Percentiles rank a stretch among this genome's conserved stretches.
These are phyloP conservation scores for Rhynchophorus ferrugineus DNA, from an alignment of 1,140 invertebrate species.

Conservation along the genomic window DNA sequence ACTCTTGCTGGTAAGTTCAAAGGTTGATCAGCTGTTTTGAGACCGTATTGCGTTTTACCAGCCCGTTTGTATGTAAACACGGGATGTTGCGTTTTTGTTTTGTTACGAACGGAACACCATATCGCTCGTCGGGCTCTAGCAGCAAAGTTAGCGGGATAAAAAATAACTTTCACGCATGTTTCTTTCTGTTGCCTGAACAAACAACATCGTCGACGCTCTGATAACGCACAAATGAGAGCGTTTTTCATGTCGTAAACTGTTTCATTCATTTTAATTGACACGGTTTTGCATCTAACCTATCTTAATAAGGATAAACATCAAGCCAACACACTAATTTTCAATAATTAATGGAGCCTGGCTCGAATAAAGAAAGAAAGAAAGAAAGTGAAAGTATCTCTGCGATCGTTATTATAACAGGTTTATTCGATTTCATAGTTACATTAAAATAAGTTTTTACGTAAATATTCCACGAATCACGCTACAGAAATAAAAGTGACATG, in stretches of 20 bases:
- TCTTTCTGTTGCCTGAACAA: neutral
- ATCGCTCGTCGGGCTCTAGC: neutral
- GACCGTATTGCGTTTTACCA: slow-evolving; percentile 5
- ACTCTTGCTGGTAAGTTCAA: slow-evolving; percentile 39
- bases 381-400: too few relatives aligned
- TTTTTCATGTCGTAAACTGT: neutral
- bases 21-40: slow-evolving; percentile 26
- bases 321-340: too few relatives aligned
- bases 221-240: neutral
- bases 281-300: too few relatives aligned
- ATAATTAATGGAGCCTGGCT: too few relatives aligned
- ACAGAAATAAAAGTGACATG: too few relatives aligned
- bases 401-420: too few relatives aligned
- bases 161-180: slow-evolving; percentile 8
- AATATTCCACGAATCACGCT: too few relatives aligned
- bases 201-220: neutral
- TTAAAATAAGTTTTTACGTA: too few relatives aligned
- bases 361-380: too few relatives aligned
- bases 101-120: neutral
- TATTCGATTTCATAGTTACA: too few relatives aligned
- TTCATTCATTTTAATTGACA: neutral
- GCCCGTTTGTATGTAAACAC: slow-evolving; percentile 28
- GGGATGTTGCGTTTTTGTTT: neutral
- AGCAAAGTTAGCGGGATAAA: slow-evolving; percentile 1
- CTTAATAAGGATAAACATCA: too few relatives aligned